phyloP scores from a whole-genome alignment of 2,113 vertebrate genomes.

The Thalassarche chlororhynchos region DNA sequence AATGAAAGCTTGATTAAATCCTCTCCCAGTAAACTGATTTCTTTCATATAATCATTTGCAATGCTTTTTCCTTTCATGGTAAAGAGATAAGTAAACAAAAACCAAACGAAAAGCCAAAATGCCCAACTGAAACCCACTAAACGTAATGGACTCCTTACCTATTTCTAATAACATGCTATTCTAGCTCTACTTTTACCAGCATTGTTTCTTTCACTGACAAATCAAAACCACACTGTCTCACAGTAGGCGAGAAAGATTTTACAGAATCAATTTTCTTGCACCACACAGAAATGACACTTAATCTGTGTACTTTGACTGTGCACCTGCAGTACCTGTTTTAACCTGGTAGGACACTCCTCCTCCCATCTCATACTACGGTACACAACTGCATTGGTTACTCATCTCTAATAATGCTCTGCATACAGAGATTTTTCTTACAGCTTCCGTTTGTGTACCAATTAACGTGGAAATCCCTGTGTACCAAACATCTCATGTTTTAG shows the following conservation, averaged over 20 bases:
- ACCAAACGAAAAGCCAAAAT: background rate
- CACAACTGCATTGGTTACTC: background rate
- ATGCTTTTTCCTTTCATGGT: background rate
- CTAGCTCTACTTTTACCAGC: background rate
- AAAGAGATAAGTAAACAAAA: background rate
- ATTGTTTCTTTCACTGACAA: background rate
- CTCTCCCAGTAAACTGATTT: background rate
- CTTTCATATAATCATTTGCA: background rate
- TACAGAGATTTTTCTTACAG: background rate
- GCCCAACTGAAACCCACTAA: background rate
- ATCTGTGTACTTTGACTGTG: background rate
- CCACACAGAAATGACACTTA: background rate
- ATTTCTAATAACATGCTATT: background rate
- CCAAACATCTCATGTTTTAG: background rate
- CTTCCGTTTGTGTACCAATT: background rate
- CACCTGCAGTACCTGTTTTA: background rate
- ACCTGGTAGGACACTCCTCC: background rate
- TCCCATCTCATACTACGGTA: background rate
- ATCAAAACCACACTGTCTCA: background rate
- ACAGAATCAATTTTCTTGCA: background rate
- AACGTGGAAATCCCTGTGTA: background rate
- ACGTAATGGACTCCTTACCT: background rate
- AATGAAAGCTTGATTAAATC: background rate
- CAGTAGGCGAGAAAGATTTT: background rate
- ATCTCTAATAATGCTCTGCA: background rate